A percentile compares a stretch with the other conserved stretches of the same genome.
Conservation (phyloP, 2,888 invertebrate species). For the Prionchulus punctatus region DNA sequence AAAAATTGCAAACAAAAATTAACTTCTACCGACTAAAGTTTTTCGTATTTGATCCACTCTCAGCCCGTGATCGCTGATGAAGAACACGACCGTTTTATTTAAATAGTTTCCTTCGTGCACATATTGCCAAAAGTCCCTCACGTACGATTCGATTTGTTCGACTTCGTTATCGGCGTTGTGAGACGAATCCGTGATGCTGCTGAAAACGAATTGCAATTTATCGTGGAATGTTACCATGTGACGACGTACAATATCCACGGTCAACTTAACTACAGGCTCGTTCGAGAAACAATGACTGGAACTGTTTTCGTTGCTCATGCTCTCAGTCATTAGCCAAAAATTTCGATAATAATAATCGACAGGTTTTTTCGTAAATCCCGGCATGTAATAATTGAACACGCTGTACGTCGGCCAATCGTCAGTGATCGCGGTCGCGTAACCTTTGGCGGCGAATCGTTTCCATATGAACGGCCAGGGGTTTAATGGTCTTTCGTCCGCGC, state of each 20-base stretch:
- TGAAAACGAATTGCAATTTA: no score
- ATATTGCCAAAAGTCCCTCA: no score
- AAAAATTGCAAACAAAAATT: no score
- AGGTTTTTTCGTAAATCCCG: slow-evolving; percentile 4
- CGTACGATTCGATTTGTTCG: no score
- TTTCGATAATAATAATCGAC: slow-evolving; percentile 2
- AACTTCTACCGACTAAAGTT: background rate
- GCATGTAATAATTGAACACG: slow-evolving; percentile 4
- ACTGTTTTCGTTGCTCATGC: no score
- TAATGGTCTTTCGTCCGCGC: background rate
- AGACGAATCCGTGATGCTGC: no score
- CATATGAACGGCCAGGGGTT: slow-evolving; percentile 3
- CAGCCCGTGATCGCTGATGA: background rate
- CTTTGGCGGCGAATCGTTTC: background rate
- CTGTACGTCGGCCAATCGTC: slow-evolving; percentile 11
- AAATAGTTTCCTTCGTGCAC: background rate
- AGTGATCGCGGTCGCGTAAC: slow-evolving; percentile 5
- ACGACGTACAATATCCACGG: no score
- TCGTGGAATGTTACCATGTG: no score
- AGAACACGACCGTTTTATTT: background rate
- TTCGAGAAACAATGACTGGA: no score
- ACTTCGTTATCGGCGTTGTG: no score
- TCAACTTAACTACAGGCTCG: no score
- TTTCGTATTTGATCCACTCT: background rate
- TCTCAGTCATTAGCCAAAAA: no score